Evolutionary conservation across 2,888 invertebrate species (phyloP), one percentile per base, ranked within the genome.

Genomic region (Sepioteuthis lessoniana): DNA sequence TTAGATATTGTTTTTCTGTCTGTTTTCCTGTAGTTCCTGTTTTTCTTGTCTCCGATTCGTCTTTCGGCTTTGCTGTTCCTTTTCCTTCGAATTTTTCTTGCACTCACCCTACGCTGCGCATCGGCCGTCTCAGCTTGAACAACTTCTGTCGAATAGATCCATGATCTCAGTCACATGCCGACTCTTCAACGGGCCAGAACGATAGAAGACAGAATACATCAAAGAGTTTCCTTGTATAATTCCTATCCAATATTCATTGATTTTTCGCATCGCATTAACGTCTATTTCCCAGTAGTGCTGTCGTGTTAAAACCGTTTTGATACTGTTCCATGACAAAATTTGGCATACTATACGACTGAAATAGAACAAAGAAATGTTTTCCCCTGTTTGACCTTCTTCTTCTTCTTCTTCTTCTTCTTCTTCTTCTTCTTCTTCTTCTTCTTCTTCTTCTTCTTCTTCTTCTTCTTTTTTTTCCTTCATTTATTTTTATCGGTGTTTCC

Each of bases 381-480:
- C 35, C n/a, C 10, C 28, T 60, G 28, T 60, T 60, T 5, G 5
- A 10, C 7, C 2, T n/a, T 35, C n/a, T 76, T 13, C 1, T 76
- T n/a, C 10, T n/a, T n/a, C 0, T n/a, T n/a, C 10, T 76, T n/a
- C n/a, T n/a, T n/a, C n/a, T 76, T n/a, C 10, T 76, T n/a, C n/a
- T 76, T 76, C 76, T 76, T n/a, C n/a, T 76, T n/a, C n/a, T 76
- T 76, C 76, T 76, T 76, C 76, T 76, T 76, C 76, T 76, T 76
- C n/a, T 76, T 76, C 31, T 76, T 76, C n/a, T 76, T 76, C 76
- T 25, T 25, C 25, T 16, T 50, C 50, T 25, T 50, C 50, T 50
- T 50, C 50, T 50, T 50, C 50, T 25, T 50, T 13, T 21, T 25
- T 21, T 55, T 25, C 55, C 25, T 55, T 21, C 5, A 19, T 3